phyloP scores from a whole-genome alignment of 2,113 vertebrate species.

The Menura novaehollandiae region DNA sequence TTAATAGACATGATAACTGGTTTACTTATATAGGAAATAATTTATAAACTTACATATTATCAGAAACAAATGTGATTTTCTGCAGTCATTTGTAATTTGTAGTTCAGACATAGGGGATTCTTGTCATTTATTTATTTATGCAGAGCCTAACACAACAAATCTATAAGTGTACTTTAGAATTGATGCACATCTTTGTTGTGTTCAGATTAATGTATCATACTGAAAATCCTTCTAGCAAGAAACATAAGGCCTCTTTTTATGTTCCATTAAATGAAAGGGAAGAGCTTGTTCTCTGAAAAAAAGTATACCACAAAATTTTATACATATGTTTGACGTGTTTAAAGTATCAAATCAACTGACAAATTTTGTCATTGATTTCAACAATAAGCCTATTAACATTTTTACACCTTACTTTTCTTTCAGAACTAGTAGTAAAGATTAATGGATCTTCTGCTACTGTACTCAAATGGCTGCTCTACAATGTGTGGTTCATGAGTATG shows the following conservation, averaged over 20 bases:
- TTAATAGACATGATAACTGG: neutral
- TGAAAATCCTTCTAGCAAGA: neutral
- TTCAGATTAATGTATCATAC: neutral
- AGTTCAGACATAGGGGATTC: neutral
- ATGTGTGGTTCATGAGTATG: neutral
- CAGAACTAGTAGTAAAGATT: neutral
- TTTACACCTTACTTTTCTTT: neutral
- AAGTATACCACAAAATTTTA: neutral
- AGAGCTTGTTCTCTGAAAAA: neutral
- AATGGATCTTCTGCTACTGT: neutral
- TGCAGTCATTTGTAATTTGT: neutral
- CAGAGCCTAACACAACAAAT: neutral
- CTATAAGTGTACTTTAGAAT: neutral
- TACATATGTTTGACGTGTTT: neutral
- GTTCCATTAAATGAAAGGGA: neutral
- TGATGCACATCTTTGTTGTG: neutral
- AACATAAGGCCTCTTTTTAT: neutral
- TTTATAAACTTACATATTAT: neutral
- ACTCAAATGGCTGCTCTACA: neutral
- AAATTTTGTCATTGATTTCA: neutral
- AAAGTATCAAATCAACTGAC: neutral
- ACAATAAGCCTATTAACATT: neutral
- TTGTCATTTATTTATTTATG: neutral
- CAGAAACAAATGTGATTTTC: neutral
- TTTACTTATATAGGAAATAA: neutral